Evolutionary conservation across 2,113 vertebrate genomes (phyloP), one percentile per base, ranked within the genome.

Genomic region (Emydura subglobosa): DNA sequence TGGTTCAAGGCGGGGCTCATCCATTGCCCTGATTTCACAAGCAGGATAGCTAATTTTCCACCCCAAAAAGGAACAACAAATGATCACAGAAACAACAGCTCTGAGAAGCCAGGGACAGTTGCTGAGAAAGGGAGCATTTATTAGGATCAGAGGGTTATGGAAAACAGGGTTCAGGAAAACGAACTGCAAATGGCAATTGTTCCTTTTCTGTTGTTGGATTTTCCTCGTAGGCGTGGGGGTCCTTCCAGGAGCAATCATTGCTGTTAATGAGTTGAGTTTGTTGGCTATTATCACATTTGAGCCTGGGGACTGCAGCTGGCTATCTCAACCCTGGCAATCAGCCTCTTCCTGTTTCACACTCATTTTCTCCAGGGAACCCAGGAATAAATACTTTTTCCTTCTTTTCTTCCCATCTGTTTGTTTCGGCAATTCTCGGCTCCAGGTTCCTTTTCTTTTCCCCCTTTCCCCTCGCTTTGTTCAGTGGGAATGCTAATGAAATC

Each of bases 261-360:
- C 93, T 85, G 92, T 89, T 97, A 97, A 97, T 96, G 96, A 97
- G 97, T 96, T 97, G 96, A 95, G 96, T 94, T 97, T 96, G 92
- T 87, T 97, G 92, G 94, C 96, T 97, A 92, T 97, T 97, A 97
- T 96, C 96, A 97, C 96, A 88, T 95, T 96, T 96, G 91, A 55
- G 89, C 96, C 96, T 96, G 91, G 96, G 95, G 96, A 97, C 83
- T 91, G 91, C 89, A 90, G 89, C 89, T 8, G 2, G 93, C 96
- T 97, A 95, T 93, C 96, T 95, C 92, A 54, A 94, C 87, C 91
- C 92, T 94, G 95, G 83, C 96, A 91, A 96, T 97, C 95, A 95
- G 96, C 88, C 94, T 89, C 87, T 95, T 97, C 91, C 89, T 88
- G 93, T 59, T 95, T 97, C 31, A 1, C 94, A 42, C 94, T 97